These are phyloP conservation scores for Smutsia temminckii DNA, from an alignment of 2,797 vertebrate genomes.

Conservation along the genomic window DNA sequence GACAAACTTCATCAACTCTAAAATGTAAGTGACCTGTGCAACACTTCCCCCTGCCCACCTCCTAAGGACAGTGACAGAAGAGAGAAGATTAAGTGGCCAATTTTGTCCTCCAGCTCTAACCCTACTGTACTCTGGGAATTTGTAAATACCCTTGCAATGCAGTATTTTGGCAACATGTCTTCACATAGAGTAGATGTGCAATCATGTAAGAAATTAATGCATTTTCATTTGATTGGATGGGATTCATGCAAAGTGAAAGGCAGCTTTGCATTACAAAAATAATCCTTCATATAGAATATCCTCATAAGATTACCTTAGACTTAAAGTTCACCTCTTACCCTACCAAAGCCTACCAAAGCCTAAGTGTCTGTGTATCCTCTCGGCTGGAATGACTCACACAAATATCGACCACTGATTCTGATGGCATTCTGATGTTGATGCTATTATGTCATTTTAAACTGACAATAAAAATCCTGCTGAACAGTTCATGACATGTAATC, in stretches of 20 bases:
- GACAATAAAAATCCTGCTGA: constrained; percentile 55
- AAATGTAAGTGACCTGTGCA: neutral
- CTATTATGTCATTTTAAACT: constrained; percentile 62
- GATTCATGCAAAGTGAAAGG: constrained; percentile 51
- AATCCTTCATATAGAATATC: neutral
- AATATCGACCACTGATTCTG: neutral
- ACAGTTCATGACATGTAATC: constrained; percentile 30
- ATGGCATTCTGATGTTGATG: neutral
- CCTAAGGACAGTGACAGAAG: constrained; percentile 15
- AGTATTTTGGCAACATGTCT: constrained; percentile 55
- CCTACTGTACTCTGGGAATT: neutral
- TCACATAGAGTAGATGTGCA: neutral
- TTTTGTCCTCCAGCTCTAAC: neutral
- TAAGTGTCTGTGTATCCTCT: neutral
- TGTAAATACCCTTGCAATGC: neutral
- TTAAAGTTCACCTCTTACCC: neutral
- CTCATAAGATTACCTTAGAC: neutral
- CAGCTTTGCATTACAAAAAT: constrained; percentile 20
- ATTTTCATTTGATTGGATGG: constrained; percentile 18
- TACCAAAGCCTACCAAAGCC: neutral
- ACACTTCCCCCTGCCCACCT: neutral
- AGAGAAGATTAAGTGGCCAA: neutral
- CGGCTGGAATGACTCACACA: neutral
- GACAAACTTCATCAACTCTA: constrained; percentile 32
- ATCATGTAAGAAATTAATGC: constrained; percentile 20